Evolutionary conservation across 2,797 vertebrate species (phyloP).

Genomic region (Thunnus albacares): DNA sequence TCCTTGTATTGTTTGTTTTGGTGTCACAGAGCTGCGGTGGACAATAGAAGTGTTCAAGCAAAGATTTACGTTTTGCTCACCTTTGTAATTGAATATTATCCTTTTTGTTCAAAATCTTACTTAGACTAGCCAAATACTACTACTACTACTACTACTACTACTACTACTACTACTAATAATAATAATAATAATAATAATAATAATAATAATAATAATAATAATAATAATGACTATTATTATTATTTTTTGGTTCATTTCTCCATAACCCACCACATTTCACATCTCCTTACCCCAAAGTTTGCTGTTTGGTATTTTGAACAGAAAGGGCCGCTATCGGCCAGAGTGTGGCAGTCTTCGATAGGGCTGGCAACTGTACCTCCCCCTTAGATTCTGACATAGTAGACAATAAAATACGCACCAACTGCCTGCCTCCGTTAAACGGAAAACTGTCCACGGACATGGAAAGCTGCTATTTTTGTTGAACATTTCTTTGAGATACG

Average conservation of each 20-base stretch:
- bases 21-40: background rate
- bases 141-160: background rate
- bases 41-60: background rate
- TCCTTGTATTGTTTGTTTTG: background rate
- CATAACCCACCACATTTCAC: background rate
- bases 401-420: constrained; percentile 50
- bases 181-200: background rate
- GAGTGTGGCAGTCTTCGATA: constrained; percentile 74
- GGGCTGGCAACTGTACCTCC: constrained; percentile 51
- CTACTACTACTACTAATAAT: background rate
- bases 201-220: too few relatives aligned
- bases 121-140: too few relatives aligned
- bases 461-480: background rate
- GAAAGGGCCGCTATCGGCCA: constrained; percentile 63
- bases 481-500: accelerated
- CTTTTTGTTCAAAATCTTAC: background rate
- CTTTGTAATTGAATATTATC: background rate
- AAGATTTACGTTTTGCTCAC: background rate
- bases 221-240: too few relatives aligned
- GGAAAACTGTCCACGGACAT: background rate
- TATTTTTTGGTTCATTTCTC: accelerated
- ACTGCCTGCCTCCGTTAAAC: background rate
- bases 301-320: constrained; percentile 41
- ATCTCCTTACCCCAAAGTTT: background rate
- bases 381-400: constrained; percentile 18